A percentile compares a stretch with the other conserved stretches of the same genome.
Conservation (phyloP, 2,888 invertebrate genomes). For the Salticus scenicus region DNA sequence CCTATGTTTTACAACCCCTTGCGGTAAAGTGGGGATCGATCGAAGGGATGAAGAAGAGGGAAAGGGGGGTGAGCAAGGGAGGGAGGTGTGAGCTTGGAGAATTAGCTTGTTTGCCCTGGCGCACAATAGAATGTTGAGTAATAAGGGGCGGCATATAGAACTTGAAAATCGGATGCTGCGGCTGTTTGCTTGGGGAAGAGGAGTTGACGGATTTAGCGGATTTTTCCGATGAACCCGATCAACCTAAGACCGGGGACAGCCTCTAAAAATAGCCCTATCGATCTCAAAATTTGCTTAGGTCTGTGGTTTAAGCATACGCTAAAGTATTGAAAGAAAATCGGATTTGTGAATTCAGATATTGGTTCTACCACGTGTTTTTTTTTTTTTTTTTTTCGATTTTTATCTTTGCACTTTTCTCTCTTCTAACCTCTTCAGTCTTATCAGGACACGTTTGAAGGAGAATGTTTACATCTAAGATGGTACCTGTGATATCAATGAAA, state of each 20-base stretch:
- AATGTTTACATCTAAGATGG: background rate
- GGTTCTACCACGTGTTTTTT: background rate
- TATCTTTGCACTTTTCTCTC: too few relatives aligned
- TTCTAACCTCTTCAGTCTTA: background rate
- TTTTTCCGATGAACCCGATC: background rate
- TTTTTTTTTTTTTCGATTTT: too few relatives aligned
- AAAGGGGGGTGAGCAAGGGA: background rate
- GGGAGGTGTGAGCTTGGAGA: background rate
- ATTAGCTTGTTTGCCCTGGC: conserved; percentile 11
- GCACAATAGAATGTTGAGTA: background rate
- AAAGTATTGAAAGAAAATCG: conserved; percentile 13
- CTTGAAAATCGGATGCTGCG: background rate
- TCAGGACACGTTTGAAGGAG: background rate
- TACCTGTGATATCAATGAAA: too few relatives aligned
- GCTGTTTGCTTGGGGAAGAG: background rate
- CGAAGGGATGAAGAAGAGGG: background rate
- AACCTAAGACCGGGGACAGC: conserved; percentile 47
- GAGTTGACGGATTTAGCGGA: background rate
- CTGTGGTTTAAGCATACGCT: conserved; percentile 45
- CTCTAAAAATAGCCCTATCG: conserved; percentile 66
- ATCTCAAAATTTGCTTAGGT: conserved; percentile 63
- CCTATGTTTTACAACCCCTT: background rate
- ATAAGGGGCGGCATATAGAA: background rate
- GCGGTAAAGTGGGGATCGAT: conserved; percentile 7
- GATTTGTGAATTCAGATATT: background rate